Evolutionary conservation across 2,888 invertebrate genomes (phyloP).

Genomic region (Nephrocerus scutellatus): DNA sequence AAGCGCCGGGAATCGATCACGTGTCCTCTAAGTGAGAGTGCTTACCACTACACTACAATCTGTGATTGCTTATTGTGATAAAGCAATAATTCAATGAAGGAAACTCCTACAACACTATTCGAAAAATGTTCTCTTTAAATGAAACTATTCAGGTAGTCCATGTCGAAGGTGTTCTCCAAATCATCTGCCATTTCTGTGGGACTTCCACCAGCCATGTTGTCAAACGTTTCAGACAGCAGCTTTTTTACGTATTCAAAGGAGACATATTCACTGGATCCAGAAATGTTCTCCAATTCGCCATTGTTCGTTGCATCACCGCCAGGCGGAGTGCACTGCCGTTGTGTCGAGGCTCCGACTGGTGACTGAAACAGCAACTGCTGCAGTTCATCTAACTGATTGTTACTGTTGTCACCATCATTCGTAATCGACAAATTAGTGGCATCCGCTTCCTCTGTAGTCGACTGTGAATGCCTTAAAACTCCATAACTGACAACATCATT

Average conservation of each 20-base stretch:
- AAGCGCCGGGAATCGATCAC: no score
- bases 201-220: constrained; percentile 28
- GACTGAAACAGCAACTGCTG: constrained; percentile 30
- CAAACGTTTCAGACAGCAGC: constrained; percentile 42
- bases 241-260: constrained; percentile 48
- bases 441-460: constrained; percentile 12
- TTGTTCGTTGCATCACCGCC: constrained; percentile 3
- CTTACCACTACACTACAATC: no score
- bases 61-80: no score
- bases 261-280: constrained; percentile 40
- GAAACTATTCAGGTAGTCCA: constrained; percentile 43
- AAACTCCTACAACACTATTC: no score
- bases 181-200: no score
- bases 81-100: no score
- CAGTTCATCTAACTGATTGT: constrained; percentile 38
- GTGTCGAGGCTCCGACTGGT: neutral
- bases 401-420: constrained; percentile 22
- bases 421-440: constrained; percentile 3
- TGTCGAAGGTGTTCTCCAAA: constrained; percentile 39
- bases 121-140: no score
- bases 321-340: neutral
- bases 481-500: no score
- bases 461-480: constrained; percentile 1
- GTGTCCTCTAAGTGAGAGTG: no score
- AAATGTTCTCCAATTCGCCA: constrained; percentile 18